Evolutionary conservation across 1,140 invertebrate genomes (phyloP).

Genomic region (Heliconius hewitsoni): DNA sequence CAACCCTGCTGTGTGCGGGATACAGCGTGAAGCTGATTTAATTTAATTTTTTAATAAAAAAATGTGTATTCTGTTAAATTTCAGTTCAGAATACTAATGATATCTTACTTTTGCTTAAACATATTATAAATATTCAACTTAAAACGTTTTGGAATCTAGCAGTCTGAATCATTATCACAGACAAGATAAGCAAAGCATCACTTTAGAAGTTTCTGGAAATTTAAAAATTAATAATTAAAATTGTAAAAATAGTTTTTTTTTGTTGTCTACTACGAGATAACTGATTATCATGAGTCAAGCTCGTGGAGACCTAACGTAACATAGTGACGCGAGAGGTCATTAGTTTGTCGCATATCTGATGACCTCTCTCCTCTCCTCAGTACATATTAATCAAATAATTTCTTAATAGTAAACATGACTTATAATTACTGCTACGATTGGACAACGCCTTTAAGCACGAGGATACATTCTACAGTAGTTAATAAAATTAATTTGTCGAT

Average conservation of each 20-base stretch:
- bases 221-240: background rate
- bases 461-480: background rate
- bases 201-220: background rate
- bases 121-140: background rate
- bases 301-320: conserved; percentile 16
- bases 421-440: background rate
- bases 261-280: background rate
- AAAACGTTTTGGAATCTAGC: background rate
- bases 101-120: too few relatives aligned
- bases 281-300: conserved; percentile 24
- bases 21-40: too few relatives aligned
- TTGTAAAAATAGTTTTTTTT: background rate
- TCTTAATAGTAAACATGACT: background rate
- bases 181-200: background rate
- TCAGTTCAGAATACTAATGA: too few relatives aligned
- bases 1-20: too few relatives aligned
- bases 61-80: too few relatives aligned
- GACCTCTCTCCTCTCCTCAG: too few relatives aligned
- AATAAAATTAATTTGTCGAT: too few relatives aligned
- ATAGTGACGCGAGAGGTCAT: conserved; percentile 21
- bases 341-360: too few relatives aligned
- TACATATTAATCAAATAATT: background rate
- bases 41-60: too few relatives aligned
- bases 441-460: background rate
- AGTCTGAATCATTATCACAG: background rate